Evolutionary conservation across 1,140 invertebrate species (phyloP).

Genomic region (Formica selysi): DNA sequence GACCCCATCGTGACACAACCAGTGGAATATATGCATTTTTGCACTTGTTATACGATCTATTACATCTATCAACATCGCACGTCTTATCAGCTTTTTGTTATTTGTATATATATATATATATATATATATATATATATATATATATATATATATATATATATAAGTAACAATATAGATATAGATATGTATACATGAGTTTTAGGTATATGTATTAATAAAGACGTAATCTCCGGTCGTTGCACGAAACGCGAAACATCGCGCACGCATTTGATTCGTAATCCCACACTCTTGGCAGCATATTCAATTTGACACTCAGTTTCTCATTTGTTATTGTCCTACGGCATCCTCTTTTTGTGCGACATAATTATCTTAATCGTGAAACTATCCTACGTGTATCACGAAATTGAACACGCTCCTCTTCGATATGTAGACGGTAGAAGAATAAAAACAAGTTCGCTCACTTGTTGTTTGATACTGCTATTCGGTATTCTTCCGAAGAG

Average conservation of each 20-base stretch:
- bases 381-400: constrained; percentile 46
- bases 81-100: constrained; percentile 34
- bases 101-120: constrained; percentile 22
- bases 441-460: constrained; percentile 39
- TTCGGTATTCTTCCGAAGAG: not conserved
- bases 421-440: constrained; percentile 45
- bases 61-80: constrained; percentile 27
- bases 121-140: constrained; percentile 19
- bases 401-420: constrained; percentile 51
- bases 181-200: constrained; percentile 36
- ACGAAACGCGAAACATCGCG: not conserved
- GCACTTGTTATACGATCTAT: constrained; percentile 26
- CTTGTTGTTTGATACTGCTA: not conserved
- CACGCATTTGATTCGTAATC: constrained; percentile 32
- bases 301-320: not conserved
- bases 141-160: not conserved
- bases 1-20: constrained; percentile 46
- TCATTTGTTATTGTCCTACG: not conserved
- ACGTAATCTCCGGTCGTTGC: constrained; percentile 39
- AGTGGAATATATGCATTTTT: constrained; percentile 54
- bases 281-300: constrained; percentile 57
- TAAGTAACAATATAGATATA: too few species aligned
- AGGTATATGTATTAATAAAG: constrained; percentile 30
- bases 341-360: not conserved
- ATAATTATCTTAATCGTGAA: constrained; percentile 33